Evolutionary conservation across 2,888 invertebrate species (phyloP).

Genomic region (Leptothorax acervorum): DNA sequence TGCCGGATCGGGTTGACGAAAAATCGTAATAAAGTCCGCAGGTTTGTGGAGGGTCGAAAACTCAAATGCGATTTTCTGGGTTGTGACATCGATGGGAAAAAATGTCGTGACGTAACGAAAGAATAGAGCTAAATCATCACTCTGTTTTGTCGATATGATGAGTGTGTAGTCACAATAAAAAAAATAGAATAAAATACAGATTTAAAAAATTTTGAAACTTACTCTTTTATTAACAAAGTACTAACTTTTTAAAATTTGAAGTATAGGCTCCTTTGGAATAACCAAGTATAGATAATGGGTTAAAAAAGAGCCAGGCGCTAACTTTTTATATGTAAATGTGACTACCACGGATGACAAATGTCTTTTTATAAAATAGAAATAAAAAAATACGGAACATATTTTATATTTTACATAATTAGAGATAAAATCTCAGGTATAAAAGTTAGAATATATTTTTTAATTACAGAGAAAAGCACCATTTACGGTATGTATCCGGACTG

Average conservation of each 20-base stretch:
- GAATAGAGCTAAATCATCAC: not conserved
- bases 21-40: constrained; percentile 31
- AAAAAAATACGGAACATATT: not conserved
- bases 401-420: not conserved
- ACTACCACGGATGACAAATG: not conserved
- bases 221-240: not conserved
- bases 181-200: not conserved
- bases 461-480: too few relatives aligned
- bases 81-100: constrained; percentile 13
- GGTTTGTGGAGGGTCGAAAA: not conserved
- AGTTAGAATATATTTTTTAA: too few relatives aligned
- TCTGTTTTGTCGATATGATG: not conserved
- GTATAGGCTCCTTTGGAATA: too few relatives aligned
- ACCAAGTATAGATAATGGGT: too few relatives aligned
- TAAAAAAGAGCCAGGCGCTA: too few relatives aligned
- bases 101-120: not conserved
- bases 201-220: not conserved
- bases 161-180: not conserved
- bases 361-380: not conserved
- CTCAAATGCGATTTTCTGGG: not conserved
- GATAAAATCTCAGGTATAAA: too few relatives aligned
- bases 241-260: not conserved
- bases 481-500: too few relatives aligned
- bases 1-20: constrained; percentile 25
- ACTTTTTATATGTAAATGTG: not conserved